These are phyloP conservation scores for Pangasius djambal DNA, from an alignment of 2,797 vertebrate species.

Conservation along the genomic window DNA sequence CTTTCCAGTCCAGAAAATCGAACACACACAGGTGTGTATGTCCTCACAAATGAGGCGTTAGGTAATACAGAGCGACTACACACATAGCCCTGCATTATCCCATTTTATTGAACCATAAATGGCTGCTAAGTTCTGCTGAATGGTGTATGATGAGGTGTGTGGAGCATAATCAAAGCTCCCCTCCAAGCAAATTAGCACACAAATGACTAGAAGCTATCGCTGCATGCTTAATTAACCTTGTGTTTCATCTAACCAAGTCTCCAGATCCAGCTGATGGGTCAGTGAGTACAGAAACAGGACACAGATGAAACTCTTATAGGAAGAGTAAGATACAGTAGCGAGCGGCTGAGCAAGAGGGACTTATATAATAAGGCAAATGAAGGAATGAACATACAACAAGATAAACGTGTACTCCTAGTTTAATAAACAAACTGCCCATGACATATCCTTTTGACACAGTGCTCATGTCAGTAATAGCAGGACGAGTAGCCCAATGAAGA, in stretches of 20 bases:
- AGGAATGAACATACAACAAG: background rate
- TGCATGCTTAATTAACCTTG: constrained; percentile 62
- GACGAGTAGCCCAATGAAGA: constrained; percentile 19
- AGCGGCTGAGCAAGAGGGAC: background rate
- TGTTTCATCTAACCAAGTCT: constrained; percentile 67
- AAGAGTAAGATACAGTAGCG: background rate
- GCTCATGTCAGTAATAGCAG: background rate
- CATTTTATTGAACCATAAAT: constrained; percentile 34
- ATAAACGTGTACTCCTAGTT: background rate
- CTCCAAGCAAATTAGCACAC: constrained; percentile 62
- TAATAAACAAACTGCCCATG: background rate
- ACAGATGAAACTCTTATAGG: background rate
- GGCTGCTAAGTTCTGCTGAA: constrained; percentile 36
- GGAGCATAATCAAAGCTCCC: constrained; percentile 43
- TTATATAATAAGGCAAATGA: background rate
- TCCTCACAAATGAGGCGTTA: background rate
- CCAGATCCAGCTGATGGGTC: constrained; percentile 44
- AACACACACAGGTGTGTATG: background rate
- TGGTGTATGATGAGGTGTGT: constrained; percentile 49
- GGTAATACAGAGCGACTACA: background rate
- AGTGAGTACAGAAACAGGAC: constrained; percentile 5
- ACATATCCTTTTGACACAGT: background rate
- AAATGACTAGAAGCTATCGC: constrained; percentile 56
- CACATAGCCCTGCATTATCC: background rate
- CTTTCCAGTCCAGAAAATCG: background rate